A percentile compares a stretch with the other conserved stretches of the same genome.
Evolutionary conservation across 2,113 vertebrate genomes (phyloP).

Genomic region (Aphyosemion australe): DNA sequence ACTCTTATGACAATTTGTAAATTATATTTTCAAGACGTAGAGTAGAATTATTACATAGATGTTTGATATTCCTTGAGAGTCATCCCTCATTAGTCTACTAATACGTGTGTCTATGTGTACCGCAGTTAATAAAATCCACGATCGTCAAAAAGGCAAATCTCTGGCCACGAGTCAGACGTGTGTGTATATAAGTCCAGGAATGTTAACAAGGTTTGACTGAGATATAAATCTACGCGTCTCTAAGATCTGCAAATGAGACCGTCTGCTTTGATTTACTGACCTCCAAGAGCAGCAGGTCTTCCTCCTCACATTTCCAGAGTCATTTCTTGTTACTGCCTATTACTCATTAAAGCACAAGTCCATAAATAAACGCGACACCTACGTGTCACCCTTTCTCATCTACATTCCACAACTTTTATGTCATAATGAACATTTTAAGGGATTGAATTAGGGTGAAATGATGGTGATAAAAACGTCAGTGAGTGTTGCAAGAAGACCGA

Average conservation of each 20-base stretch:
- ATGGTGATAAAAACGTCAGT: background rate
- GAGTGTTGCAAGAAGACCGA: background rate
- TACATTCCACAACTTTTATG: background rate
- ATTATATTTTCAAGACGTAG: background rate
- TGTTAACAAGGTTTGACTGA: background rate
- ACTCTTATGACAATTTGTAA: conserved; percentile 20
- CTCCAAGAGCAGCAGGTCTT: background rate
- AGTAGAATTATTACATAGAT: conserved; percentile 15
- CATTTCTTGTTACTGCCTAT: background rate
- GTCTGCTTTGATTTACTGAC: conserved; percentile 13
- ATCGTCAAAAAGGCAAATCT: conserved; percentile 4
- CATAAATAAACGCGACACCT: conserved; percentile 15
- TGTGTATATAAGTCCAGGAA: background rate
- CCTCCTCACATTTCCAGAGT: conserved; percentile 5
- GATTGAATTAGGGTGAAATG: background rate
- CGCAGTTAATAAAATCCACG: conserved; percentile 6
- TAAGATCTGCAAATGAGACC: background rate
- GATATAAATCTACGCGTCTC: background rate
- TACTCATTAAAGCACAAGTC: background rate
- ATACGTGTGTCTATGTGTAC: conserved; percentile 7
- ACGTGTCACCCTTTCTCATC: background rate
- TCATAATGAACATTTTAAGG: background rate
- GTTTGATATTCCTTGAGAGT: conserved; percentile 15
- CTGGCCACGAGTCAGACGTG: background rate
- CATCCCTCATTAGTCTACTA: conserved; percentile 11